Evolutionary conservation across 2,113 vertebrate genomes (phyloP).

Genomic region (Atherinomorus stipes): DNA sequence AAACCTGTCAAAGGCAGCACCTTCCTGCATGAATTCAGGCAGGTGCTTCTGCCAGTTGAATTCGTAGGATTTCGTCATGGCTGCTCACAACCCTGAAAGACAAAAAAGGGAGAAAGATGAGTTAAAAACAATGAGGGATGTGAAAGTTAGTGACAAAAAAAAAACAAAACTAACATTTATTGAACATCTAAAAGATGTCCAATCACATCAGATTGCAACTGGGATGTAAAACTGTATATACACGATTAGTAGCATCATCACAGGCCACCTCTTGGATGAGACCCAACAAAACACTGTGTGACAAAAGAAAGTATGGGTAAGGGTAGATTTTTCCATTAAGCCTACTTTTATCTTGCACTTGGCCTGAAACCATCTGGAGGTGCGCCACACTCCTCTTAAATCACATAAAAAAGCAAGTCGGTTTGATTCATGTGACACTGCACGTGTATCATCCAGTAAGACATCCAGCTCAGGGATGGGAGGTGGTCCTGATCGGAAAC

Average conservation of each 20-base stretch:
- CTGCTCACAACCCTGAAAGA: conserved; percentile 85
- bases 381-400: conserved; percentile 17
- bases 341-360: conserved; percentile 29
- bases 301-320: conserved; percentile 1
- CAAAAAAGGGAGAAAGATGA: conserved; percentile 32
- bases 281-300: not conserved
- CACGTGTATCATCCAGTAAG: conserved; percentile 46
- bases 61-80: conserved; percentile 98
- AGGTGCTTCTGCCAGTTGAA: conserved; percentile 99
- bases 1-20: conserved; percentile 93
- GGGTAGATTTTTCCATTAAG: conserved; percentile 18
- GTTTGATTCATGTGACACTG: conserved; percentile 47
- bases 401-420: conserved; percentile 13
- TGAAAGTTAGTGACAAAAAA: not conserved
- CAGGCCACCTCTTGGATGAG: not conserved
- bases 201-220: not conserved
- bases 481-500: conserved; percentile 37
- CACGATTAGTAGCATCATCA: not conserved
- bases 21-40: conserved; percentile 95
- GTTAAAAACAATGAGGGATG: too few species aligned
- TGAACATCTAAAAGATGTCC: not conserved
- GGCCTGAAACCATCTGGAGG: conserved; percentile 21
- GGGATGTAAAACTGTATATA: not conserved
- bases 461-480: conserved; percentile 21
- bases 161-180: not conserved